A percentile compares a stretch with the other conserved stretches of the same genome.
phyloP scores from a whole-genome alignment of 1,140 invertebrate species.

The Galendromus occidentalis region DNA sequence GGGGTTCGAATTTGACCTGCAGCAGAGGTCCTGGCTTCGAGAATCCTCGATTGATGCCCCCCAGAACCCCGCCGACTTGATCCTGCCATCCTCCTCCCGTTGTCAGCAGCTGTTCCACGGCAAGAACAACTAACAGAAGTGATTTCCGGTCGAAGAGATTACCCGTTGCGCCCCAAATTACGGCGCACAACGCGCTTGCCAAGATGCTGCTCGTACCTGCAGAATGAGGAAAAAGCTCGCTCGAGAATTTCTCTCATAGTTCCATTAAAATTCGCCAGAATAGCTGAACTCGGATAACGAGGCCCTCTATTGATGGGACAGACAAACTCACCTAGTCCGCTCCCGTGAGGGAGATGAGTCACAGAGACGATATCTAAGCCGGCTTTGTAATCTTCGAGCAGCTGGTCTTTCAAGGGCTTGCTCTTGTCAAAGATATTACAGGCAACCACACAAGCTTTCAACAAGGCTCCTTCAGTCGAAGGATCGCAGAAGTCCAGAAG shows the following conservation, averaged over 20 bases:
- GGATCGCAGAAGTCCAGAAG: slow-evolving; percentile 31
- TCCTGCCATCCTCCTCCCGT: slow-evolving; percentile 39
- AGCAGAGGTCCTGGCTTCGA: slow-evolving; percentile 27
- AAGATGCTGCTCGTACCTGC: slow-evolving; percentile 35
- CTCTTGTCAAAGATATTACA: neutral
- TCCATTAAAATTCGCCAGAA: too few relatives aligned
- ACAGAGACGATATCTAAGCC: slow-evolving; percentile 33
- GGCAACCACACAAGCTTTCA: slow-evolving; percentile 24
- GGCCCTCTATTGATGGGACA: neutral
- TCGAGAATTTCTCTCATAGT: too few relatives aligned
- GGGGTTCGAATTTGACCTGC: slow-evolving; percentile 24
- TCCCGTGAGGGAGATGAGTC: slow-evolving; percentile 35
- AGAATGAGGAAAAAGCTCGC: slow-evolving; percentile 13
- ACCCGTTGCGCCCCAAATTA: slow-evolving; percentile 29
- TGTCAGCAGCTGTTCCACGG: slow-evolving; percentile 35
- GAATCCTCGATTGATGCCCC: slow-evolving; percentile 30
- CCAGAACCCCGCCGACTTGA: slow-evolving; percentile 32
- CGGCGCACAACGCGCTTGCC: slow-evolving; percentile 29
- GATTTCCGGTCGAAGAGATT: slow-evolving; percentile 23
- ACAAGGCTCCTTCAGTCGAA: slow-evolving; percentile 29
- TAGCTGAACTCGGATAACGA: too few relatives aligned
- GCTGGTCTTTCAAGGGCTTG: slow-evolving; percentile 25
- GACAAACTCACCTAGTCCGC: slow-evolving; percentile 23
- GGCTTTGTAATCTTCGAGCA: slow-evolving; percentile 26
- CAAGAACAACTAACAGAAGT: slow-evolving; percentile 28